Conservation (phyloP, 1,140 invertebrate genomes). For the Caerostris darwini region DNA sequence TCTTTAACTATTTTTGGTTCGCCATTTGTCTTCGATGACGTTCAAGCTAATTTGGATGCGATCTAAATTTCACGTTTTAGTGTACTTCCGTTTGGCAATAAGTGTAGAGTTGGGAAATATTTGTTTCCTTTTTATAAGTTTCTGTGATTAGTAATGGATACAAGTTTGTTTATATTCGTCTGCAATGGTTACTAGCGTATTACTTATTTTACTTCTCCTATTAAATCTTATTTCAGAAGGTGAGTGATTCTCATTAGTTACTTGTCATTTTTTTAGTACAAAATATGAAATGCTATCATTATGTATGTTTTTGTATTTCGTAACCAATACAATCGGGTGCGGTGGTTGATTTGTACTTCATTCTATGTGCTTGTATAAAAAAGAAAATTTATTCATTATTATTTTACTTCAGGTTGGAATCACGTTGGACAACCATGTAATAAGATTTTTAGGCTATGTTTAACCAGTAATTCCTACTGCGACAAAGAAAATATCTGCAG, state of each 20-base stretch:
- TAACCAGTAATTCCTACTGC: constrained; percentile 75
- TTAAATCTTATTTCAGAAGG: constrained; percentile 49
- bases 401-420: constrained; percentile 57
- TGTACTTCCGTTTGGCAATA: constrained; percentile 14
- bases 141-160: constrained; percentile 46
- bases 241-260: background rate
- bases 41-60: no score
- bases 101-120: background rate
- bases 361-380: background rate
- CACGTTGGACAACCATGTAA: constrained; percentile 73
- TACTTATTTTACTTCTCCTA: constrained; percentile 30
- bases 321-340: background rate
- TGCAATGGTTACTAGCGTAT: constrained; percentile 63
- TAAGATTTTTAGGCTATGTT: constrained; percentile 64
- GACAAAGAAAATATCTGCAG: constrained; percentile 72
- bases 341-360: background rate
- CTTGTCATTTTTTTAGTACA: background rate
- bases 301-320: background rate
- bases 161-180: constrained; percentile 55
- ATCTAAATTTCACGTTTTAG: background rate
- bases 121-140: constrained; percentile 46
- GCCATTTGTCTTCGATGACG: no score
- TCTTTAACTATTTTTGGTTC: no score
- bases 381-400: background rate
- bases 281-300: background rate